Base-by-base conservation (phyloP, 2,113 vertebrate genomes). In the Pavo muticus region DNA sequence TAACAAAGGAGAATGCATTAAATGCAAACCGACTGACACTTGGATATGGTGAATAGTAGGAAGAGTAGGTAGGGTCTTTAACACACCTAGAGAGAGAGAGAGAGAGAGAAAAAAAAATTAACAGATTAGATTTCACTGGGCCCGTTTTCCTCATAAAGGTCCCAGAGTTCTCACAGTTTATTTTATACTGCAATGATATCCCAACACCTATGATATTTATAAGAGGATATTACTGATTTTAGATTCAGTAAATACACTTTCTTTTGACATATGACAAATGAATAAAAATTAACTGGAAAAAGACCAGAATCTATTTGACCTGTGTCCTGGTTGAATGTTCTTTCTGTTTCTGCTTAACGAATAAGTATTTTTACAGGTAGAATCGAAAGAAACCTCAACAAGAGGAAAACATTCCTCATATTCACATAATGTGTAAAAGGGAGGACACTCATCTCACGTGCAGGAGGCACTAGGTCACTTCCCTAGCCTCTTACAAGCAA, bases 1-100 rank as follows among this genome's bases (percentile, higher is more conserved):
- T 85, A 30, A 98, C 80, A 82, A 99, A 99, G 6, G 96, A 96
- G 93, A 99, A 99, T 54, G 98, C 87, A 2, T 45, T 97, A 75
- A 99, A 99, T 12, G 71, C 72, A 96, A 99, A 99, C 32, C 91
- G 98, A 76, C 95, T 97, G 3, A 81, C 64, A 1, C 87, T 35
- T 1, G 11, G 19, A 45, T 35, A 27, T 2, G 93, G 91, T 5
- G 95, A 90, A 27, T 10, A 30, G 67, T 98, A 95, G 14, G 70
- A 40, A 4, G 5, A 0, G 32, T 97, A 98, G 47, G 97, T 98
- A 39, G 19, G 42, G 48, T 99, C 99, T 88, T 77, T 91, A 13
- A 65, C 1, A 89, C 99, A 99, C 56, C 99, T 99, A 84, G 68
- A 35, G 63, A 72, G n/a, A 72, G 25, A 88, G 48, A 94, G 68